These are phyloP conservation scores for Eurypyga helias DNA, from an alignment of 2,113 vertebrate genomes.

Conservation along the genomic window DNA sequence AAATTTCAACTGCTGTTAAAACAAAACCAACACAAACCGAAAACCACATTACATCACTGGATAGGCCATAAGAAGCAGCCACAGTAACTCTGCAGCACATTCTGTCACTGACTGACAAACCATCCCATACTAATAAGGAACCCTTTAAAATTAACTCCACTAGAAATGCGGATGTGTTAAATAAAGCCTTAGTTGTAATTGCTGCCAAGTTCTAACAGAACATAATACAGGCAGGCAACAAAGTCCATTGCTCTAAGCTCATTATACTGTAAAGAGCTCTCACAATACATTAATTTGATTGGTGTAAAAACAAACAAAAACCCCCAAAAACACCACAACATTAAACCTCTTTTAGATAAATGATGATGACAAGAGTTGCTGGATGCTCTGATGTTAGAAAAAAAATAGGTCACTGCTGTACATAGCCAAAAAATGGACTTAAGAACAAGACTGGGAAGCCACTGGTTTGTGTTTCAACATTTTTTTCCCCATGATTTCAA, in stretches of 20 bases:
- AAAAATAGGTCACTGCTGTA: conserved; percentile 2
- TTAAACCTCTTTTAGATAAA: conserved; percentile 39
- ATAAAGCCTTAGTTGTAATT: conserved; percentile 45
- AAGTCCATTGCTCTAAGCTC: conserved; percentile 45
- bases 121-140: background rate
- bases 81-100: background rate
- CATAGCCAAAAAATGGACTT: background rate
- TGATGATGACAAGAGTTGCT: background rate
- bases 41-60: accelerated
- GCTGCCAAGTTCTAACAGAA: conserved; percentile 61
- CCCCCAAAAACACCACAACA: background rate
- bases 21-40: background rate
- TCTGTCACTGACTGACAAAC: background rate
- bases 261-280: conserved; percentile 34
- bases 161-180: conserved; percentile 31
- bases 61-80: background rate
- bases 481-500: background rate
- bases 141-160: conserved; percentile 40
- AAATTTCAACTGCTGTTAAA: background rate
- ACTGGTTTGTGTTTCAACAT: background rate
- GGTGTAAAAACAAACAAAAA: conserved; percentile 28
- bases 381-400: background rate
- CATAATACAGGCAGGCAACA: background rate
- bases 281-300: conserved; percentile 55
- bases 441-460: background rate